Percentiles rank a stretch among this genome's conserved stretches.
Evolutionary conservation across 1,140 invertebrate genomes (phyloP).

Genomic region (Drosophila ironensis): DNA sequence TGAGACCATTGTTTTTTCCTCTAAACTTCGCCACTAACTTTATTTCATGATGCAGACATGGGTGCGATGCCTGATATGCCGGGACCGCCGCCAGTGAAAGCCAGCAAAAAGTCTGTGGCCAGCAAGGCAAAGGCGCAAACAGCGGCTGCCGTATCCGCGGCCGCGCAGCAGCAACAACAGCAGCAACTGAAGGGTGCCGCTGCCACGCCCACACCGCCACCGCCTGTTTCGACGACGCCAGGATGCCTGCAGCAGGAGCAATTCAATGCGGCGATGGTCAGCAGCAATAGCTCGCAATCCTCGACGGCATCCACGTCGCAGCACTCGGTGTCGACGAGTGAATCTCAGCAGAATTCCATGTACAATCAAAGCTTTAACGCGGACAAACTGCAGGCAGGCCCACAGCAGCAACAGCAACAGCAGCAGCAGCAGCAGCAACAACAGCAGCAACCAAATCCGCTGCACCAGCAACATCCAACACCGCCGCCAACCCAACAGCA

Average conservation of each 20-base stretch:
- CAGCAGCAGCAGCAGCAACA: constrained; percentile 35
- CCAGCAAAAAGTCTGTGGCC: constrained; percentile 66
- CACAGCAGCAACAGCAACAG: constrained; percentile 38
- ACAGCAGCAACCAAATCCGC: constrained; percentile 45
- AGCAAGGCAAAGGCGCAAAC: constrained; percentile 69
- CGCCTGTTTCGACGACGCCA: constrained; percentile 72
- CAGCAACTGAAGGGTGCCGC: constrained; percentile 38
- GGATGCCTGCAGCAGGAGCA: constrained; percentile 73
- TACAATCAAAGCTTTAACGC: constrained; percentile 80
- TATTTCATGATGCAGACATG: constrained; percentile 46
- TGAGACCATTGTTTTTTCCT: not conserved
- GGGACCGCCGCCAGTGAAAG: constrained; percentile 75
- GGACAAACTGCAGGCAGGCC: constrained; percentile 63
- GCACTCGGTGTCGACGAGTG: constrained; percentile 75
- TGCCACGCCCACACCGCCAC: constrained; percentile 70
- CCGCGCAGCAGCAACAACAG: constrained; percentile 35
- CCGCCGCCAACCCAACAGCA: constrained; percentile 56
- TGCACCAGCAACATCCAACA: constrained; percentile 67
- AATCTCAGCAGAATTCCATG: constrained; percentile 81
- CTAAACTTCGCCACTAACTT: not conserved
- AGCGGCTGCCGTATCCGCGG: constrained; percentile 5
- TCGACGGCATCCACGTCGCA: constrained; percentile 77
- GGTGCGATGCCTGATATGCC: constrained; percentile 71
- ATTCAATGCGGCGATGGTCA: constrained; percentile 76
- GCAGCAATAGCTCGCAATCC: constrained; percentile 78